Base-by-base conservation (phyloP, 2,113 vertebrate species). In the Hemiprocne comata region DNA sequence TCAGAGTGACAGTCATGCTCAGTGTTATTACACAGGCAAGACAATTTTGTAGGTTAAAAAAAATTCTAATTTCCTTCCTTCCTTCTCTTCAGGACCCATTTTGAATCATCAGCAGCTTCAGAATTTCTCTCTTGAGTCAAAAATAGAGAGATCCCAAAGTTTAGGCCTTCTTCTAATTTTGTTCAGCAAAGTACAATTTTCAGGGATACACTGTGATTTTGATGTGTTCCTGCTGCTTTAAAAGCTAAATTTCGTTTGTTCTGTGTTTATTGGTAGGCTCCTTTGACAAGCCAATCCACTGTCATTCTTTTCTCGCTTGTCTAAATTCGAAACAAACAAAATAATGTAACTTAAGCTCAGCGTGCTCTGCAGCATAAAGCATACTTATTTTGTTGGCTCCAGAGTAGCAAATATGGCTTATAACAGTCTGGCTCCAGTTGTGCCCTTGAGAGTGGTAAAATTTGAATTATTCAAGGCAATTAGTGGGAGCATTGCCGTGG, bases 1-100 rank as follows among this genome's bases (percentile, higher is more conserved):
- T 98, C 97, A 89, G 96, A 97, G 97, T 98, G 98, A 98, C 98
- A 98, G 97, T 97, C 97, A 90, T 96, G 97, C 86, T 98, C 96
- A 96, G 78, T 96, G 97, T 97, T 98, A 97, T 98, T 98, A 98
- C 96, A 96, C 93, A 98, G 97, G 97, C 94, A 97, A 97, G 97
- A 93, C 97, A 94, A 93, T 97, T 97, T 97, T 91, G 78, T 96
- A 94, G 97, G 94, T 97, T 97, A 88, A 96, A 91, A 91, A 94
- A 92, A 95, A 54, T 90, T 77, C 90, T 93, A 91, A 97, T 97
- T 98, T 97, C 97, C 88, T 97, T 96, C 80, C 87, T 97, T 96
- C 94, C 92, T 96, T 97, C 92, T 97, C 92, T 96, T 87, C 57
- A 91, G 93, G 95, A 93, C 95, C 93, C 97, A 89, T 97, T 98